Base-by-base conservation (phyloP, 2,797 vertebrate species). In the Prunella strophiata region DNA sequence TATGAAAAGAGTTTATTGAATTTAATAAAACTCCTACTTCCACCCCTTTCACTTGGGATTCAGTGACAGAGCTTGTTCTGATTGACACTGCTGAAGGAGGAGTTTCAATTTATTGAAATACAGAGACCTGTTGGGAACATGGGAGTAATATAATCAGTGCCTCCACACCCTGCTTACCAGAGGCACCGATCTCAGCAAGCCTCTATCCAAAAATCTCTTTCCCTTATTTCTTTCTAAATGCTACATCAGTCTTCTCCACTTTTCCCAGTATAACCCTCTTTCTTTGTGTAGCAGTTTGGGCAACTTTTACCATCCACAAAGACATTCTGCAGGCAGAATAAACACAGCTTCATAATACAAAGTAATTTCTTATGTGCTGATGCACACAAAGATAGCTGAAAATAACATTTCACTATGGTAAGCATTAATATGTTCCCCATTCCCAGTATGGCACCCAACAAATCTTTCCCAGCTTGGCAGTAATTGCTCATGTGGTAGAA, bases 401-500 rank as follows among this genome's bases (percentile, higher is more conserved):
- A 79, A 34, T 26, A 89, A 30, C 0, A 0, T 51, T 34, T 47
- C 23, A 6, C 27, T 66, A 9, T 23, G 16, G 5, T 59, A 66
- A 73, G 3, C 5, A 55, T 67, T 47, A 63, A 4, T 30, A 62
- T 32, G 8, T 34, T 88, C 16, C 26, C 9, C 6, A 29, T 55
- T 58, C 20, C 17, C 0, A 9, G 5, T 32, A 52, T 15, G 17
- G 19, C 4, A 74, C 3, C 3, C 22, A 29, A 8, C 10, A 5
- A 38, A 36, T 36, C 27, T 77, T 66, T 80, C 8, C 47, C 19
- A 43, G 10, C 8, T 58, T 40, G 10, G 16, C 2, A 19, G 30
- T 20, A 38, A 40, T 38, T 65, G 12, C 4, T 78, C 17, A 42
- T 13, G 13, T 45, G 17, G 18, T 38, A 79, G 50, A 81, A 89